Evolutionary conservation across 2,888 invertebrate genomes (phyloP).

Genomic region (Lycia hirtaria): DNA sequence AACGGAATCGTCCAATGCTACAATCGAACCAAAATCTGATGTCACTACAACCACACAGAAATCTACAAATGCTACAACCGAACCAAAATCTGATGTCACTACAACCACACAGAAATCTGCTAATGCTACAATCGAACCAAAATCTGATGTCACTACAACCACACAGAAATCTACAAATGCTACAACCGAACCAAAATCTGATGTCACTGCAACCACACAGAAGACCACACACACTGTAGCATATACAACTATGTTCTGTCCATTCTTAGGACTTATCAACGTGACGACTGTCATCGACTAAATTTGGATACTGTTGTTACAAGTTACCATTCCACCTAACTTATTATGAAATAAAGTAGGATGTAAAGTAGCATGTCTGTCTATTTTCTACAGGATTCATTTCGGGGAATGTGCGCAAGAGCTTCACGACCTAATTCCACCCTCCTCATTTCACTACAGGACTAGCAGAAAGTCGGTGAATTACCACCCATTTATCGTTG

Average conservation of each 20-base stretch:
- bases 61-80: neutral
- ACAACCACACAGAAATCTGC: neutral
- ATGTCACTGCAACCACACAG: neutral
- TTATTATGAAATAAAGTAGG: too few species aligned
- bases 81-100: neutral
- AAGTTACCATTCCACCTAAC: too few species aligned
- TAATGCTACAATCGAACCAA: neutral
- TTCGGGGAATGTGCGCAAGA: too few species aligned
- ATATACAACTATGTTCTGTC: conserved; percentile 66
- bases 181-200: neutral
- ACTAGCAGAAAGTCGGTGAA: too few species aligned
- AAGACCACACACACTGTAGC: conserved; percentile 44
- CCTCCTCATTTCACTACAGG: too few species aligned
- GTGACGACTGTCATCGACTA: conserved; percentile 56
- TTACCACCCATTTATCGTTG: too few species aligned
- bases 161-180: neutral
- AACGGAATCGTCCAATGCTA: neutral
- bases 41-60: neutral
- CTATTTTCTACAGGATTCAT: too few species aligned
- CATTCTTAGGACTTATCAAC: conserved; percentile 67
- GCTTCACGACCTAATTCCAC: too few species aligned
- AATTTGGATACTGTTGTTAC: conserved; percentile 5
- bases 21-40: neutral
- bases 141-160: neutral
- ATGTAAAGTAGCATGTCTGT: too few species aligned